Conservation (phyloP, 2,797 vertebrate species). For the Mastacembelus armatus region DNA sequence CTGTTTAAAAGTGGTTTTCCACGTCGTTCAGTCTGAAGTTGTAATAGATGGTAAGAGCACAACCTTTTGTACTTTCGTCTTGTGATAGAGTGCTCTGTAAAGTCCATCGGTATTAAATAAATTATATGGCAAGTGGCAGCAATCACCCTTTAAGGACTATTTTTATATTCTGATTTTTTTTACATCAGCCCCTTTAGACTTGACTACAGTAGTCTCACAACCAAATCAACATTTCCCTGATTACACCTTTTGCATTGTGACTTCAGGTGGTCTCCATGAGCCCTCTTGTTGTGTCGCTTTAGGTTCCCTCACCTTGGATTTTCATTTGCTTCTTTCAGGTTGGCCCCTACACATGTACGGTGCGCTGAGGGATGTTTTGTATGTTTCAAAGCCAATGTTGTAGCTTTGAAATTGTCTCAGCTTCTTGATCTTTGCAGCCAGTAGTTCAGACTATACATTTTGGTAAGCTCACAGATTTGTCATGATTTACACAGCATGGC, state of each 20-base stretch:
- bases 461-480: too few species aligned
- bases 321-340: slow-evolving; percentile 47
- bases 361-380: slow-evolving; percentile 36
- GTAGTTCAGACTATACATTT: slow-evolving; percentile 7
- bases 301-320: slow-evolving; percentile 48
- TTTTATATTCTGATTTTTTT: not conserved
- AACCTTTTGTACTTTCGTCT: not conserved
- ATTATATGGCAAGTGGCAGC: not conserved
- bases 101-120: not conserved
- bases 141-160: not conserved
- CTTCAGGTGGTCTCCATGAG: slow-evolving; percentile 19
- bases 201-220: not conserved
- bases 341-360: slow-evolving; percentile 30
- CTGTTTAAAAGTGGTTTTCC: not conserved
- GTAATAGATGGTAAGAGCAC: not conserved
- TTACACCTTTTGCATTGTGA: slow-evolving; percentile 34
- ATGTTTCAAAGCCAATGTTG: slow-evolving; percentile 27
- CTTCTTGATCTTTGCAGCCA: slow-evolving; percentile 29
- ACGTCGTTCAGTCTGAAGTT: not conserved
- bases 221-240: slow-evolving; percentile 11
- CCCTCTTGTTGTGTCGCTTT: slow-evolving; percentile 58
- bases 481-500: not conserved
- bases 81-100: not conserved
- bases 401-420: slow-evolving; percentile 19
- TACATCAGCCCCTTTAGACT: slow-evolving; percentile 2